Percentiles rank a stretch among this genome's conserved stretches.
Evolutionary conservation across 2,888 invertebrate species (phyloP).

Genomic region (Tanytarsus gracilentus): DNA sequence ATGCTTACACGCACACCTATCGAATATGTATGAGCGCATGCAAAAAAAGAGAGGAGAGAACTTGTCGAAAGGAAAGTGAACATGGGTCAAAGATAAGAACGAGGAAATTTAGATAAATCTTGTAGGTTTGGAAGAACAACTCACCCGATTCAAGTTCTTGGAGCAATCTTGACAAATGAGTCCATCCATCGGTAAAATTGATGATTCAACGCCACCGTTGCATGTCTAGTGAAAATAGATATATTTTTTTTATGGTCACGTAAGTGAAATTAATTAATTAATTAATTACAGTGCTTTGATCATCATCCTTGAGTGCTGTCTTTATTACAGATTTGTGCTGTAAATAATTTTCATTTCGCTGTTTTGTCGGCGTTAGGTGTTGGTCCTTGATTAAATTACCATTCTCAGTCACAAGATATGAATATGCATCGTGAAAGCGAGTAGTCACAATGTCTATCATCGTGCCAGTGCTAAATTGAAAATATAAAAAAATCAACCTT

Average conservation of each 20-base stretch:
- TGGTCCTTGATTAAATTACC: constrained; percentile 1
- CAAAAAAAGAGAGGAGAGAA: not conserved
- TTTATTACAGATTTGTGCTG: not conserved
- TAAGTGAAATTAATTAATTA: too few species aligned
- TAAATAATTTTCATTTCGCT: not conserved
- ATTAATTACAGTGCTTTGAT: too few species aligned
- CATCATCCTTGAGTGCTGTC: too few species aligned
- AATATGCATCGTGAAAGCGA: constrained; percentile 48
- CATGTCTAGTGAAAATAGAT: too few species aligned
- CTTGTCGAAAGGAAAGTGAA: too few species aligned
- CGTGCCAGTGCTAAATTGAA: constrained; percentile 43
- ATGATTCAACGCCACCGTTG: not conserved
- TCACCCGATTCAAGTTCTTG: constrained; percentile 16
- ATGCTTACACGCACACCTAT: not conserved
- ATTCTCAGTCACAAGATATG: constrained; percentile 32
- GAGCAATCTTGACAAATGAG: constrained; percentile 19
- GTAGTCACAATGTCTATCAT: constrained; percentile 51
- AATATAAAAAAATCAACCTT: constrained; percentile 24
- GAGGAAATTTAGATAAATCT: too few species aligned
- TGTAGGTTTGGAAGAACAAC: too few species aligned
- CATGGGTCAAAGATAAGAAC: too few species aligned
- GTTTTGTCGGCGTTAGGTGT: too few species aligned
- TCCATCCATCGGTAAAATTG: constrained; percentile 6
- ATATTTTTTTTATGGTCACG: too few species aligned
- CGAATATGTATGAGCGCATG: not conserved